Evolutionary conservation across 2,797 vertebrate genomes (phyloP).

Genomic region (Lutjanus campechanus): DNA sequence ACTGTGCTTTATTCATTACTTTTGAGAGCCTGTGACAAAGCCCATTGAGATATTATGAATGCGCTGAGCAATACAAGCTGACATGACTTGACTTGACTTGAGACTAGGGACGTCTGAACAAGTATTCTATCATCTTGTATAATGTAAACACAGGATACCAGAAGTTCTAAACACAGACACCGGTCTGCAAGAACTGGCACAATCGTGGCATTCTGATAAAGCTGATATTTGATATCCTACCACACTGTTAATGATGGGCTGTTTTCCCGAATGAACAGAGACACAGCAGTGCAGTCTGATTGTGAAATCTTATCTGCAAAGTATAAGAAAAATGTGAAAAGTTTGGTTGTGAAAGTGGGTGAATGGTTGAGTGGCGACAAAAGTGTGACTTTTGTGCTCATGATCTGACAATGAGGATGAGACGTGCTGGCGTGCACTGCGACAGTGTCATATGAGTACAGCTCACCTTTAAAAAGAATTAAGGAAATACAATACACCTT

Average conservation of each 20-base stretch:
- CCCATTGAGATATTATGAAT: neutral
- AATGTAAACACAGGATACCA: constrained; percentile 21
- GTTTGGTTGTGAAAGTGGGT: neutral
- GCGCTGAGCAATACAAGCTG: constrained; percentile 7
- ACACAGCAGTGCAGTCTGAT: neutral
- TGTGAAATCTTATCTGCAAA: neutral
- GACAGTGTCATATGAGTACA: constrained; percentile 43
- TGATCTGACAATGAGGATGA: constrained; percentile 5
- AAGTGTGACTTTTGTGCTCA: no score
- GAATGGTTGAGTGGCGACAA: neutral
- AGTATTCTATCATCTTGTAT: neutral
- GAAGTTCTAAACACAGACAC: constrained; percentile 2
- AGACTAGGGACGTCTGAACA: neutral
- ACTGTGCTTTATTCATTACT: neutral
- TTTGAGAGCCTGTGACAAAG: no score
- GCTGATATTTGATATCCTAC: neutral
- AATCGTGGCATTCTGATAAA: neutral
- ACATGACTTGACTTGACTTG: constrained; percentile 24
- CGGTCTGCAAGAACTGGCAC: constrained; percentile 24
- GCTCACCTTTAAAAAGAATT: neutral
- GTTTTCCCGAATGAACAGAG: neutral
- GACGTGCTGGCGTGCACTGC: neutral
- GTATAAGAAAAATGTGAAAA: neutral
- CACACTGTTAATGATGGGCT: neutral
- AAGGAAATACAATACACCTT: constrained; percentile 41